phyloP scores from a whole-genome alignment of 2,797 vertebrate genomes.

The Pangasius mekongensis region DNA sequence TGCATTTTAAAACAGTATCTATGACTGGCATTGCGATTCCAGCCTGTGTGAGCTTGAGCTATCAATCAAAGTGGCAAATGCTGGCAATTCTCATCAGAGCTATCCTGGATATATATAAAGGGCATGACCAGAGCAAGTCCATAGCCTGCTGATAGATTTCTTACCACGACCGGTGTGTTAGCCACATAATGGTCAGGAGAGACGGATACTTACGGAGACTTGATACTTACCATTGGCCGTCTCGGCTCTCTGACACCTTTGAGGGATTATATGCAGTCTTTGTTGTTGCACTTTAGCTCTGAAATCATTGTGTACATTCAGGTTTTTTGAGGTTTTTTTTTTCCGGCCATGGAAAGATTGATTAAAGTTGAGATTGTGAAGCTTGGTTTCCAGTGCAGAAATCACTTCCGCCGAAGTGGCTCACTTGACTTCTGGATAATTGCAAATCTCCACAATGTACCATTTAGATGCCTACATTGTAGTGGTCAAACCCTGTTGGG shows the following conservation, averaged over 20 bases:
- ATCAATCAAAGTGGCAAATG: conserved; percentile 42
- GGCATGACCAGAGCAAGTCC: conserved; percentile 13
- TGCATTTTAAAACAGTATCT: conserved; percentile 56
- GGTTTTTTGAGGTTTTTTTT: neutral
- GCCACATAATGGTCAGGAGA: conserved; percentile 4
- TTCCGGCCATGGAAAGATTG: neutral
- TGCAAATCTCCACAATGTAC: neutral
- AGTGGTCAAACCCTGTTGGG: no score
- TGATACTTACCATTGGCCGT: neutral
- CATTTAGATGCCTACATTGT: neutral
- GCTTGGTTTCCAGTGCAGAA: neutral
- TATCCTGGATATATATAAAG: conserved; percentile 38
- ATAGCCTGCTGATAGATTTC: conserved; percentile 37
- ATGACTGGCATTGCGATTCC: conserved; percentile 49
- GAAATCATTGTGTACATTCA: neutral
- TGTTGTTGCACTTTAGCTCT: conserved; percentile 15
- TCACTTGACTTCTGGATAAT: conserved; percentile 2
- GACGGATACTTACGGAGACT: neutral
- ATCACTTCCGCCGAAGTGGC: neutral
- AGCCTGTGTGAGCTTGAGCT: conserved; percentile 16
- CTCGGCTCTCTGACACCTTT: neutral
- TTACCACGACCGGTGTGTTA: neutral
- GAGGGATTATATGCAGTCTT: neutral
- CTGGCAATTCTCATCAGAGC: conserved; percentile 41
- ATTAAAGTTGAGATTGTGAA: neutral